These are phyloP conservation scores for Oceanodroma tethys DNA, from an alignment of 2,113 vertebrate genomes.

Conservation along the genomic window DNA sequence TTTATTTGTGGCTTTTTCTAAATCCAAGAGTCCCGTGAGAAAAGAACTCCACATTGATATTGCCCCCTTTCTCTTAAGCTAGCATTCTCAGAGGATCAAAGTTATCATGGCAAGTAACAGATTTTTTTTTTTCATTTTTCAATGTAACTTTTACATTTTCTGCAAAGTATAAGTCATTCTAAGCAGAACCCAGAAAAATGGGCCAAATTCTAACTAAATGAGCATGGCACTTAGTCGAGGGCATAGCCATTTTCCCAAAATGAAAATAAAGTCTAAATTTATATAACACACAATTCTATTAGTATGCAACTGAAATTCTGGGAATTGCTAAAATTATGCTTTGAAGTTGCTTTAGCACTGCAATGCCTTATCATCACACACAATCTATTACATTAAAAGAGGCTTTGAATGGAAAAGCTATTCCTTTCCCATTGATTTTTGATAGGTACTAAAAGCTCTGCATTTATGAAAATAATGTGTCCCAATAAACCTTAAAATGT, in stretches of 20 bases:
- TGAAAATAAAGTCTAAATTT: not conserved
- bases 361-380: not conserved
- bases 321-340: not conserved
- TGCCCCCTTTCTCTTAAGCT: not conserved
- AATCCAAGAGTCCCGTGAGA: not conserved
- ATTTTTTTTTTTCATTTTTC: not conserved
- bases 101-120: not conserved
- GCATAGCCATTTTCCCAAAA: not conserved
- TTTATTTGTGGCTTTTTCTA: not conserved
- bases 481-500: not conserved
- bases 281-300: not conserved
- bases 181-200: not conserved
- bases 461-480: not conserved
- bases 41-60: not conserved
- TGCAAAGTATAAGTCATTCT: not conserved
- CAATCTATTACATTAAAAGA: not conserved
- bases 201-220: not conserved
- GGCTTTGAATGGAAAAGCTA: not conserved
- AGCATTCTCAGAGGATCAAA: not conserved
- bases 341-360: not conserved
- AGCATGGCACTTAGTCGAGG: not conserved
- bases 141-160: not conserved
- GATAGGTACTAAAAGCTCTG: not conserved
- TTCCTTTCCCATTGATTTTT: not conserved
- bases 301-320: not conserved